A percentile compares a stretch with the other conserved stretches of the same genome.
phyloP scores from a whole-genome alignment of 2,888 invertebrate species.

The Petrophora chlorosata region DNA sequence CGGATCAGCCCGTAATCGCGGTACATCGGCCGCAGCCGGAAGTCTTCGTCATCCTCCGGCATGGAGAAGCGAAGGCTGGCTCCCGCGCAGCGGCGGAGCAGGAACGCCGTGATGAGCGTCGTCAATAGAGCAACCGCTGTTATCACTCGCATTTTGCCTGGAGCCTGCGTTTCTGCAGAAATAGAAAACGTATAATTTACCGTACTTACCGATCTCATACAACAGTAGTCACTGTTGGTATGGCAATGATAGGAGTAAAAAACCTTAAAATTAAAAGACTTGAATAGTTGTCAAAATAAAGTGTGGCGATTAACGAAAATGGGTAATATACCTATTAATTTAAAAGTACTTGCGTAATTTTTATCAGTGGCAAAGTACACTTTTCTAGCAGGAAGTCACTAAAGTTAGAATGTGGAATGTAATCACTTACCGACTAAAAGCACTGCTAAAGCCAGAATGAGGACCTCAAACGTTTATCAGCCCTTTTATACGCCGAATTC shows the following conservation, averaged over 20 bases:
- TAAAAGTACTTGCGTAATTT: too few species aligned
- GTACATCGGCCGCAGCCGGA: constrained; percentile 60
- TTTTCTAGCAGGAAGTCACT: too few species aligned
- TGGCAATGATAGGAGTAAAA: too few species aligned
- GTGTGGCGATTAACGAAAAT: too few species aligned
- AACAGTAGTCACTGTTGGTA: too few species aligned
- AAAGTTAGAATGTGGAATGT: too few species aligned
- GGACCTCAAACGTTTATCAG: constrained; percentile 36
- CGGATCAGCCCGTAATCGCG: constrained; percentile 85
- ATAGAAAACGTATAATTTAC: too few species aligned
- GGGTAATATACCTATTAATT: too few species aligned
- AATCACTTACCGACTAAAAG: constrained; percentile 24
- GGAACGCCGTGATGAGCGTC: constrained; percentile 49
- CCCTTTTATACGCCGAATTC: constrained; percentile 59
- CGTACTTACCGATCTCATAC: too few species aligned
- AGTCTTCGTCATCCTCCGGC: constrained; percentile 70
- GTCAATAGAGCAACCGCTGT: constrained; percentile 56
- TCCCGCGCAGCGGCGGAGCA: constrained; percentile 57
- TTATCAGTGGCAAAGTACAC: too few species aligned
- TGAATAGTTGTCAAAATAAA: too few species aligned
- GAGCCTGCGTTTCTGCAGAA: constrained; percentile 21
- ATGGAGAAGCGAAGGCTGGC: constrained; percentile 52
- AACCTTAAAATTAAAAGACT: too few species aligned
- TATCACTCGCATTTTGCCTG: constrained; percentile 56
- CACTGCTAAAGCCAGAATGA: constrained; percentile 49